Conservation (phyloP, 2,888 invertebrate genomes). For the Nomada hirtipes region DNA sequence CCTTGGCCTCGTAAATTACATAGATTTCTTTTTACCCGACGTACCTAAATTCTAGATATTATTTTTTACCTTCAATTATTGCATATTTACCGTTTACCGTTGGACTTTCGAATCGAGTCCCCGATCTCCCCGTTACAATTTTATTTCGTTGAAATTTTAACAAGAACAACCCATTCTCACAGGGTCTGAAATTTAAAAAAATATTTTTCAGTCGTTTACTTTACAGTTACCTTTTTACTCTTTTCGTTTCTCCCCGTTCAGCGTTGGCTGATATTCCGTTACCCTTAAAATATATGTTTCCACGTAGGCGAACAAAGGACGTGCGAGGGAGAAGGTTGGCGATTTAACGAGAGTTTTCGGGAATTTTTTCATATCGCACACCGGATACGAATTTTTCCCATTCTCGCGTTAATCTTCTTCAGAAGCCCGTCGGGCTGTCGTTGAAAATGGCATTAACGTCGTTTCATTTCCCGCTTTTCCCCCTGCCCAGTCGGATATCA, state of each 20-base stretch:
- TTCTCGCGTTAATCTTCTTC: slow-evolving; percentile 1
- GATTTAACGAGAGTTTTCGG: not conserved
- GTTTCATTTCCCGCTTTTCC: not conserved
- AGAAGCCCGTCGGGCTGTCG: slow-evolving; percentile 1
- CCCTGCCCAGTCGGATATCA: not conserved
- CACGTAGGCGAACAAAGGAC: not conserved
- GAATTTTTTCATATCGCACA: slow-evolving; percentile 7
- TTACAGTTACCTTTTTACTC: not conserved
- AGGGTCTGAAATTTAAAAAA: not conserved
- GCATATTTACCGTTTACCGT: not conserved
- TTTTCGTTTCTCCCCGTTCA: not conserved
- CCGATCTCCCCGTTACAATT: too few relatives aligned
- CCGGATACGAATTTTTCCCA: not conserved
- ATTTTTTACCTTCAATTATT: not conserved
- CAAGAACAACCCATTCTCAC: too few relatives aligned
- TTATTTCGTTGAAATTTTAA: not conserved
- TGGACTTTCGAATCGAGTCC: not conserved
- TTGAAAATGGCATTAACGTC: slow-evolving; percentile 12
- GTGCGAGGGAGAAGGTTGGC: not conserved
- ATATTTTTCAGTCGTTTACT: not conserved
- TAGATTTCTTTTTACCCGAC: too few relatives aligned
- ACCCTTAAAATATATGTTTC: slow-evolving; percentile 1
- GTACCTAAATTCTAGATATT: too few relatives aligned
- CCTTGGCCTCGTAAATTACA: too few relatives aligned
- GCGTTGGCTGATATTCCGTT: not conserved